phyloP scores from a whole-genome alignment of 2,888 invertebrate genomes.

The Drosophila austrosaltans region DNA sequence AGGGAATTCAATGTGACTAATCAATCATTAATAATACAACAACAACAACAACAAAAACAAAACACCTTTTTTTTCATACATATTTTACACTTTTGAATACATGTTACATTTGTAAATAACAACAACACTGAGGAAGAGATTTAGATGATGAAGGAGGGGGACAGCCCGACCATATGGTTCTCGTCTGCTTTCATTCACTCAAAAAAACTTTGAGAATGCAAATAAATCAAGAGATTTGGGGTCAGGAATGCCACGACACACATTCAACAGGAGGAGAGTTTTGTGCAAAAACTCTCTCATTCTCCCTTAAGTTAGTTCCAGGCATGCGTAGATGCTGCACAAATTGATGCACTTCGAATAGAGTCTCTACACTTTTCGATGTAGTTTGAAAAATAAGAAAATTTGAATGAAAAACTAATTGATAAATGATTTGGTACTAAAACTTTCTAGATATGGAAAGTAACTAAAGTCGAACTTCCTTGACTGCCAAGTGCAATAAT shows the following conservation, averaged over 20 bases:
- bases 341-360: not conserved
- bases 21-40: constrained; percentile 6
- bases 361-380: not conserved
- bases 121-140: not conserved
- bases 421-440: not conserved
- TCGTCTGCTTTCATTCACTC: not conserved
- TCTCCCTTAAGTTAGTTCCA: not conserved
- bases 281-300: not conserved
- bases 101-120: constrained; percentile 17
- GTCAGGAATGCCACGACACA: constrained; percentile 17
- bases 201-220: not conserved
- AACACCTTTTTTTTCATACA: not conserved
- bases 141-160: not conserved
- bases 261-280: constrained; percentile 21
- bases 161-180: not conserved
- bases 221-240: constrained; percentile 2
- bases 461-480: too few relatives aligned
- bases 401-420: not conserved
- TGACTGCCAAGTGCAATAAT: too few relatives aligned
- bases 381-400: too few relatives aligned
- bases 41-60: not conserved
- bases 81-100: constrained; percentile 5
- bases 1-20: not conserved
- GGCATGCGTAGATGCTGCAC: constrained; percentile 6
- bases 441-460: too few relatives aligned